Percentiles rank a stretch among this genome's conserved stretches.
Conservation (phyloP, 2,113 vertebrate species). For the Morphnarchus princeps region DNA sequence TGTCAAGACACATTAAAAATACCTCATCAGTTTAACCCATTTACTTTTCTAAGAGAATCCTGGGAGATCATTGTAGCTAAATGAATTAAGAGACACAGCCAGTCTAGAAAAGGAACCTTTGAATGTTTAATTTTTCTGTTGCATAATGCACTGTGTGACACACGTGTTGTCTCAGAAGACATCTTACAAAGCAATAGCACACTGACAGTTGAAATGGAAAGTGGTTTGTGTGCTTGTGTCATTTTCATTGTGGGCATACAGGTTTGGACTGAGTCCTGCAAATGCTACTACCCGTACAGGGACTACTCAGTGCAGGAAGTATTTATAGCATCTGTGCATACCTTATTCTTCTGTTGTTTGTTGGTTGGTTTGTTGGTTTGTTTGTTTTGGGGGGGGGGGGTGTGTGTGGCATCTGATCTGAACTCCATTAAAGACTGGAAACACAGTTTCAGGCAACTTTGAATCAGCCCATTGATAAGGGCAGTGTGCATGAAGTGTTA, state of each 20-base stretch:
- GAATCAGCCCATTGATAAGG: not conserved
- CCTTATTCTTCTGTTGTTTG: no score
- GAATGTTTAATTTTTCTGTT: not conserved
- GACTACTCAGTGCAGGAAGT: not conserved
- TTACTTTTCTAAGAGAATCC: not conserved
- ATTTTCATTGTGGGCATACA: accelerated
- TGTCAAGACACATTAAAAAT: slow-evolving; percentile 66
- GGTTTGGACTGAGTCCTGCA: not conserved
- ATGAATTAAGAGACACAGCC: not conserved
- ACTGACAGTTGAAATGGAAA: not conserved
- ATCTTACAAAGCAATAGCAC: not conserved
- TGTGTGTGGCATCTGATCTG: not conserved
- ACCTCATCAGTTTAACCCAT: slow-evolving; percentile 52
- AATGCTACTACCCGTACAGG: not conserved
- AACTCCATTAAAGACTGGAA: not conserved
- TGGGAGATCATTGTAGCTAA: not conserved
- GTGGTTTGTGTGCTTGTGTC: not conserved
- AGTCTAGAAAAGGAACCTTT: not conserved
- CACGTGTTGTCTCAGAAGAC: not conserved
- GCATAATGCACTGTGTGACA: not conserved
- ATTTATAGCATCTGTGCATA: not conserved
- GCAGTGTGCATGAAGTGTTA: not conserved
- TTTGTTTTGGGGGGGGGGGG: not conserved
- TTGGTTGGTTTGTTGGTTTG: no score
- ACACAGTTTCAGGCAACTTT: not conserved